Evolutionary conservation across 2,113 vertebrate species (phyloP).

Genomic region (Sapajus apella): DNA sequence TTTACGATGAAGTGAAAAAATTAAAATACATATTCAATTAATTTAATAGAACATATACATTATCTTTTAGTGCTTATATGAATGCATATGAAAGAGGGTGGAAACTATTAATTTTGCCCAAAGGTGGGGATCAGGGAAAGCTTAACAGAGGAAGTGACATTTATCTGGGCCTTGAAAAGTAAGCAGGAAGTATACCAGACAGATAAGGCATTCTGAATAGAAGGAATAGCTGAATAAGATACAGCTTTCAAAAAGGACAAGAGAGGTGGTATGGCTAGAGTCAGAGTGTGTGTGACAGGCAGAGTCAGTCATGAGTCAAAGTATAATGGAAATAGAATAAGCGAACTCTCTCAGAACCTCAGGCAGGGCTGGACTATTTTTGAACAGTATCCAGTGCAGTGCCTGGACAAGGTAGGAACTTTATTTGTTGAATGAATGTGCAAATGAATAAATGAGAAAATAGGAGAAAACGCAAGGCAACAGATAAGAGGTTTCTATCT

Average conservation of each 20-base stretch:
- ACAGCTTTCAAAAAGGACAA: neutral
- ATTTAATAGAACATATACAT: neutral
- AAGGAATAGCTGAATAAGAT: neutral
- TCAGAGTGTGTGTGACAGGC: neutral
- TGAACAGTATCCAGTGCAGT: neutral
- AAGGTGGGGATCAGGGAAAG: neutral
- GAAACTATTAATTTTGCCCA: conserved; percentile 14
- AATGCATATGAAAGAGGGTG: neutral
- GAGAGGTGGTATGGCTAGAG: neutral
- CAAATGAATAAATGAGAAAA: neutral
- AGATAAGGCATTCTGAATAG: neutral
- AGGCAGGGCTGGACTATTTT: neutral
- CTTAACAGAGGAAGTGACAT: neutral
- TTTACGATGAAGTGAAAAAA: conserved; percentile 8
- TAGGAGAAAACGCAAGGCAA: neutral
- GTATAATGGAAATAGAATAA: neutral
- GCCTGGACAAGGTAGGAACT: neutral
- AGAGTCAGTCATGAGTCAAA: neutral
- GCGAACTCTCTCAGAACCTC: neutral
- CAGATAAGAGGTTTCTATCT: neutral
- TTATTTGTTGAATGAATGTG: neutral
- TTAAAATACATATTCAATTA: neutral
- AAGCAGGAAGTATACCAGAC: neutral
- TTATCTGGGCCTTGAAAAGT: neutral
- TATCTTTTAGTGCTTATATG: neutral